Evolutionary conservation across 2,888 invertebrate genomes (phyloP).

Genomic region (Orthosia gracilis): DNA sequence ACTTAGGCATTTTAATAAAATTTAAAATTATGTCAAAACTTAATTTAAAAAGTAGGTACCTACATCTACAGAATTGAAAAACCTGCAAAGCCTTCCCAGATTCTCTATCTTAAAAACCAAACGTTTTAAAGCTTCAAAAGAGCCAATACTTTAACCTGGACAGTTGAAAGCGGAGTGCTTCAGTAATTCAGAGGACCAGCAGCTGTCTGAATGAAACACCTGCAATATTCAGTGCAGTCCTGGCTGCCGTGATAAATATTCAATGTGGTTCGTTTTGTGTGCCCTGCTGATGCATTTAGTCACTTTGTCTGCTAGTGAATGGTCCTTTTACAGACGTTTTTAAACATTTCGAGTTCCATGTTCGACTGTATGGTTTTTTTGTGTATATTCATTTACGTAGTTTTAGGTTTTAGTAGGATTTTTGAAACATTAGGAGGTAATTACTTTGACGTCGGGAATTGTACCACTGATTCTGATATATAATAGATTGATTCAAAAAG

Average conservation of each 20-base stretch:
- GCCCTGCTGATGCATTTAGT: conserved; percentile 46
- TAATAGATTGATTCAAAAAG: no score
- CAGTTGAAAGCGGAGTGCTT: conserved; percentile 35
- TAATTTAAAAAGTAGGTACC: not conserved
- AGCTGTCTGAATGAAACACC: conserved; percentile 37
- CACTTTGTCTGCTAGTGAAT: conserved; percentile 29
- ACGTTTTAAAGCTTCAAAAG: conserved; percentile 28
- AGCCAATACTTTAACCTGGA: conserved; percentile 25
- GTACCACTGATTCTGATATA: no score
- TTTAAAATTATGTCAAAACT: no score
- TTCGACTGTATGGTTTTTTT: no score
- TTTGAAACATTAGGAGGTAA: no score
- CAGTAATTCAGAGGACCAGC: conserved; percentile 48
- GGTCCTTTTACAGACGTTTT: no score
- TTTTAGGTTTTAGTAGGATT: no score
- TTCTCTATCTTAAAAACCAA: not conserved
- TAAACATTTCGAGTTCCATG: no score
- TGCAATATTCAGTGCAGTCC: conserved; percentile 53
- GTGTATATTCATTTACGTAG: no score
- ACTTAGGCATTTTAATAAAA: no score
- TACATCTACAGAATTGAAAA: not conserved
- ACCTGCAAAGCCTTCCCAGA: not conserved
- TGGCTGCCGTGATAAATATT: conserved; percentile 52
- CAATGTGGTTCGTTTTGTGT: conserved; percentile 55
- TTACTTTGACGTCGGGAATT: no score